Percentiles rank a stretch among this genome's conserved stretches.
These are phyloP conservation scores for Pseudorhombus dupliciocellatus DNA, from an alignment of 2,113 vertebrate species.

Conservation along the genomic window DNA sequence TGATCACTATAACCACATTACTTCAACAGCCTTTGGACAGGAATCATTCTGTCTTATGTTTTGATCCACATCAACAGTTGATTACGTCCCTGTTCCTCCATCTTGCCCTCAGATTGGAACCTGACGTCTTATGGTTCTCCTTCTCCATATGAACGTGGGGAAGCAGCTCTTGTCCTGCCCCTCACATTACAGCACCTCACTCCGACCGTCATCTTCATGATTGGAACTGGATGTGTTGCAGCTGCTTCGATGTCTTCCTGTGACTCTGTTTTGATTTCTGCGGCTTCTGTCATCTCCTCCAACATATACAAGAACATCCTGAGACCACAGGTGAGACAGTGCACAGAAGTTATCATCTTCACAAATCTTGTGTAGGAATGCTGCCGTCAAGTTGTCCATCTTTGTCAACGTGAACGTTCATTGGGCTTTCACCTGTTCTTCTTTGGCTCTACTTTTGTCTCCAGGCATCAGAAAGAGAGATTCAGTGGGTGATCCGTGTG, in stretches of 20 bases:
- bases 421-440: too few relatives aligned
- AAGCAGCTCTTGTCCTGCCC: not conserved
- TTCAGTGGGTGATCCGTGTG: slow-evolving; percentile 4
- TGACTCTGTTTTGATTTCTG: slow-evolving; percentile 1
- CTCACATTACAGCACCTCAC: slow-evolving; percentile 10
- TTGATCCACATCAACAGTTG: too few relatives aligned
- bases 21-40: too few relatives aligned
- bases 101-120: slow-evolving; percentile 2
- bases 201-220: not conserved
- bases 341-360: not conserved
- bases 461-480: slow-evolving; percentile 4
- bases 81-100: not conserved
- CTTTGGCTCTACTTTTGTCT: not conserved
- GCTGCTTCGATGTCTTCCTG: slow-evolving; percentile 4
- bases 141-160: not conserved
- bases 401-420: too few relatives aligned
- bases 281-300: slow-evolving; percentile 7
- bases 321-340: slow-evolving; percentile 5
- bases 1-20: not conserved
- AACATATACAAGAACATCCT: slow-evolving; percentile 8
- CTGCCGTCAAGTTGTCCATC: too few relatives aligned
- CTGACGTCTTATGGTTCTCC: slow-evolving; percentile 12
- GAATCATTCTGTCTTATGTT: too few relatives aligned
- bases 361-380: too few relatives aligned
- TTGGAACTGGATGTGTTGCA: slow-evolving; percentile 2